Percentiles rank a stretch among this genome's conserved stretches.
Evolutionary conservation across 2,113 vertebrate genomes (phyloP).

Genomic region (Psammodynastes pulverulentus): DNA sequence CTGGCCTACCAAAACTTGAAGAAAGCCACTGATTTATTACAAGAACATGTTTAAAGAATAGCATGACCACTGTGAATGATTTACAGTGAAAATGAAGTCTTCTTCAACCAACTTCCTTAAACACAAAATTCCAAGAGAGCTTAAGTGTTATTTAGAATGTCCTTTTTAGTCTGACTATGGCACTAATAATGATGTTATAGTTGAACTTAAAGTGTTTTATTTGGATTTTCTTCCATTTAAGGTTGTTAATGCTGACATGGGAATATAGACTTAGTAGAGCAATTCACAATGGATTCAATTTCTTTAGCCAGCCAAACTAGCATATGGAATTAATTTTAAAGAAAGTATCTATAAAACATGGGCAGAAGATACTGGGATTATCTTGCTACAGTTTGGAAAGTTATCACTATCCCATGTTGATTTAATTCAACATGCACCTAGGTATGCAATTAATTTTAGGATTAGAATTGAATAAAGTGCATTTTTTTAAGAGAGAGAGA

Average conservation of each 20-base stretch:
- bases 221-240: slow-evolving; percentile 59
- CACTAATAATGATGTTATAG: slow-evolving; percentile 57
- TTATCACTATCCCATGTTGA: slow-evolving; percentile 5
- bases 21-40: neutral
- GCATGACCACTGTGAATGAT: slow-evolving; percentile 41
- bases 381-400: neutral
- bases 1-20: neutral
- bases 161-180: slow-evolving; percentile 54
- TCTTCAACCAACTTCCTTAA: slow-evolving; percentile 16
- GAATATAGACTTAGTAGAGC: slow-evolving; percentile 52
- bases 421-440: neutral
- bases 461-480: neutral
- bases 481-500: neutral
- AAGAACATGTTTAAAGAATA: slow-evolving; percentile 8
- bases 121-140: slow-evolving; percentile 28
- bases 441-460: neutral
- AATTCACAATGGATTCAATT: slow-evolving; percentile 50
- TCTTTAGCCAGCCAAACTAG: slow-evolving; percentile 43
- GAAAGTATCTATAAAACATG: slow-evolving; percentile 41
- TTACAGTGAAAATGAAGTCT: slow-evolving; percentile 30
- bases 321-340: slow-evolving; percentile 59
- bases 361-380: slow-evolving; percentile 27
- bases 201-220: slow-evolving; percentile 54
- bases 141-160: slow-evolving; percentile 44
- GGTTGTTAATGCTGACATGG: slow-evolving; percentile 56